A percentile compares a stretch with the other conserved stretches of the same genome.
phyloP scores from a whole-genome alignment of 2,888 invertebrate species.

The Lepidochitona cinerea region DNA sequence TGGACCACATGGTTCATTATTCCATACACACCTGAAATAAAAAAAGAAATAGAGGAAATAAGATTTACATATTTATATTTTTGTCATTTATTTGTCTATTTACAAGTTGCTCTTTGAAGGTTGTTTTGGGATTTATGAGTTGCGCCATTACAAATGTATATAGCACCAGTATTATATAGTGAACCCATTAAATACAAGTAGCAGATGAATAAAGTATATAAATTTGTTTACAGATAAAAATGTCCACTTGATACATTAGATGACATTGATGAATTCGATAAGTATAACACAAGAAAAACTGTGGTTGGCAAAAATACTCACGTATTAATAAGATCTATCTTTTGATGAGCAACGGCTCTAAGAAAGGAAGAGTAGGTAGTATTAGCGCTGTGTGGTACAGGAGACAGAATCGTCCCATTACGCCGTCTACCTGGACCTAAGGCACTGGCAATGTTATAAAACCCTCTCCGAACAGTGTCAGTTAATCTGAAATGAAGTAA shows the following conservation, averaged over 20 bases:
- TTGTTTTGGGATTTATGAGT: no score
- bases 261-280: no score
- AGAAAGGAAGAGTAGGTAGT: not conserved
- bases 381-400: not conserved
- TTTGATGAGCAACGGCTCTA: not conserved
- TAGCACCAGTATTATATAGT: no score
- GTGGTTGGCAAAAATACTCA: no score
- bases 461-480: not conserved
- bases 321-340: conserved; percentile 1
- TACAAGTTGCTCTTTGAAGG: no score
- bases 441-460: conserved; percentile 4
- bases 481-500: not conserved
- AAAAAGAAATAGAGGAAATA: not conserved
- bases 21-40: conserved; percentile 1
- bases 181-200: no score
- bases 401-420: not conserved
- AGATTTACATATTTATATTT: not conserved
- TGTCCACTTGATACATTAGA: no score
- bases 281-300: no score
- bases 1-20: not conserved
- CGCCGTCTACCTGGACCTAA: not conserved
- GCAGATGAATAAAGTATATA: no score
- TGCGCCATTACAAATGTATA: no score
- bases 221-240: no score
- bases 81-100: no score